phyloP scores from a whole-genome alignment of 2,113 vertebrate species.

The Bucco capensis region DNA sequence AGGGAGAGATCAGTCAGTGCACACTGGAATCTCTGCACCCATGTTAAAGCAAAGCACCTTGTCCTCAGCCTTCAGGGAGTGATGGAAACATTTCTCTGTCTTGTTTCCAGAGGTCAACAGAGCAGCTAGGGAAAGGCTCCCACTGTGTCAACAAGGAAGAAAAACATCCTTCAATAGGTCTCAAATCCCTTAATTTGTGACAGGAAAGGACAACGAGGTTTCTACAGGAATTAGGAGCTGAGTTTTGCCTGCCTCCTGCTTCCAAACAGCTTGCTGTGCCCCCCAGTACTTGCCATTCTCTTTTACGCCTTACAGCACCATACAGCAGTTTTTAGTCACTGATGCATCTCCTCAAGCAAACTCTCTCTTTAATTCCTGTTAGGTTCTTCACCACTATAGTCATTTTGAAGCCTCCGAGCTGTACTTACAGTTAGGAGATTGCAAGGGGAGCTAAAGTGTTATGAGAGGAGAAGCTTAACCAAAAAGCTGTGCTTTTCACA shows the following conservation, averaged over 20 bases:
- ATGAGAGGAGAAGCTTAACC: not conserved
- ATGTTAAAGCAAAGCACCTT: not conserved
- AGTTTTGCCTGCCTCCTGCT: not conserved
- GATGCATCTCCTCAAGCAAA: not conserved
- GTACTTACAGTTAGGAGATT: not conserved
- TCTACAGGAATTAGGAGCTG: not conserved
- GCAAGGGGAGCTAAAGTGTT: not conserved
- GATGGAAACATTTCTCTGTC: not conserved
- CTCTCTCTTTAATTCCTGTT: not conserved
- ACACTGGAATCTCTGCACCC: accelerated
- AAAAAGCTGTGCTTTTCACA: not conserved
- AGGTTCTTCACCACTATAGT: not conserved
- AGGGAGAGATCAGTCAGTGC: accelerated
- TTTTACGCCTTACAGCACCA: not conserved
- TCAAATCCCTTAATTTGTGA: not conserved
- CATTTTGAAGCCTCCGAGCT: not conserved
- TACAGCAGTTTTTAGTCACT: not conserved
- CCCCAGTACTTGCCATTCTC: not conserved
- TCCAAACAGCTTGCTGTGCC: not conserved
- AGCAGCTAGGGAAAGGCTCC: not conserved
- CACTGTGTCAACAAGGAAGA: not conserved
- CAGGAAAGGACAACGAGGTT: not conserved
- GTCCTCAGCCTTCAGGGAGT: not conserved
- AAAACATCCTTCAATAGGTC: not conserved
- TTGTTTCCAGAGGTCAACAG: not conserved